Evolutionary conservation across 2,888 invertebrate species (phyloP).

Genomic region (Geophilus truncorum): DNA sequence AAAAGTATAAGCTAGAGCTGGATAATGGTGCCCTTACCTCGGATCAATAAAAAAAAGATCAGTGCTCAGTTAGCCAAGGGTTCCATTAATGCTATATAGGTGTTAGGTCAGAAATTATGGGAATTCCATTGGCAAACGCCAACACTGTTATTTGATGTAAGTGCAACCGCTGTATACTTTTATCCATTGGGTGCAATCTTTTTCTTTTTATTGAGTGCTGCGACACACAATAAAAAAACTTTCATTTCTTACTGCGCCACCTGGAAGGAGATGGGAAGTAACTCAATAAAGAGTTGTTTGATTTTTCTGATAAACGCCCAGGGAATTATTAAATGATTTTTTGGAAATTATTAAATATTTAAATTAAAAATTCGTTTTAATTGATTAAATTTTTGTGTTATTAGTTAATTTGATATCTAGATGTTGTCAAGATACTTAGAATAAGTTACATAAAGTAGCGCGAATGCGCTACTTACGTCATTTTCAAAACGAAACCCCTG

Average conservation of each 20-base stretch:
- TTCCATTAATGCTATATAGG: not conserved
- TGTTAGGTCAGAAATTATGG: not conserved
- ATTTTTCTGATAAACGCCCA: too few species aligned
- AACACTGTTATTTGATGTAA: not conserved
- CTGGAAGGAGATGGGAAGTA: not conserved
- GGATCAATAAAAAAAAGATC: not conserved
- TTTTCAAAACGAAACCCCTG: too few species aligned
- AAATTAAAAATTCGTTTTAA: too few species aligned
- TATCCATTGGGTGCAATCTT: not conserved
- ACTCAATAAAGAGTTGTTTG: not conserved
- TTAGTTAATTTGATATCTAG: too few species aligned
- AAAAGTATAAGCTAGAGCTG: not conserved
- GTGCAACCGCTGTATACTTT: not conserved
- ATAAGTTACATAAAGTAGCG: too few species aligned
- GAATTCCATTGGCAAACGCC: not conserved
- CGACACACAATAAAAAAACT: not conserved
- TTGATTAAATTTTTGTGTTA: too few species aligned
- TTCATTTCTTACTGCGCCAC: not conserved
- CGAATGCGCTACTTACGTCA: too few species aligned
- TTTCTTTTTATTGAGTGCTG: not conserved
- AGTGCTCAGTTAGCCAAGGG: not conserved
- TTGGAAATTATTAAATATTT: too few species aligned
- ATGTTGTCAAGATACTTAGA: too few species aligned
- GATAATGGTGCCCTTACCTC: not conserved
- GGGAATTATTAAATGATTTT: too few species aligned